Evolutionary conservation across 2,113 vertebrate genomes (phyloP).

Genomic region (Percina caprodes): DNA sequence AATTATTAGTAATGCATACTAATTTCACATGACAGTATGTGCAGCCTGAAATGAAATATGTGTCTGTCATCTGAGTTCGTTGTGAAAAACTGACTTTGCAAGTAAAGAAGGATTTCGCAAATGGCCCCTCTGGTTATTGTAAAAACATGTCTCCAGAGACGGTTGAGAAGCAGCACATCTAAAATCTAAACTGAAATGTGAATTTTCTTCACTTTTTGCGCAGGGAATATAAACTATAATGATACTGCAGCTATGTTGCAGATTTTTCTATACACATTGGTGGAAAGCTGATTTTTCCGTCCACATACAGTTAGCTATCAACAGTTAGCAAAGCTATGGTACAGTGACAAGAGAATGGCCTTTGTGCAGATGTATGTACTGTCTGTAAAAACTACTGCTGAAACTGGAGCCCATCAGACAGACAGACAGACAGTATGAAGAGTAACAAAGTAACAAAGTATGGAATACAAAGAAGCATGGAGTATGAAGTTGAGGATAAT

Average conservation of each 20-base stretch:
- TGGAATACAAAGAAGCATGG: neutral
- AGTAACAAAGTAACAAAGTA: neutral
- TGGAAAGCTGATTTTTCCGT: neutral
- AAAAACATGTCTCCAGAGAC: neutral
- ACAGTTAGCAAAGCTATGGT: neutral
- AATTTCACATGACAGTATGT: conserved; percentile 13
- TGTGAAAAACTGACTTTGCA: conserved; percentile 28
- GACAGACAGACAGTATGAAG: too few relatives aligned
- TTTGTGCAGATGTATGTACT: neutral
- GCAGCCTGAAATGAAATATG: conserved; percentile 6
- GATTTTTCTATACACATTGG: neutral
- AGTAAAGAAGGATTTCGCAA: conserved; percentile 31
- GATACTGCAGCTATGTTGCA: neutral
- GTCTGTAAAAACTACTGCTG: too few relatives aligned
- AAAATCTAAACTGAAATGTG: neutral
- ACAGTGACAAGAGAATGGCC: neutral
- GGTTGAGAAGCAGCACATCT: neutral
- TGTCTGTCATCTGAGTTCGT: conserved; percentile 20
- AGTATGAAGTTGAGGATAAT: neutral
- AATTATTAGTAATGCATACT: conserved; percentile 43
- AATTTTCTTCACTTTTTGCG: neutral
- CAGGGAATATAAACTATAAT: neutral
- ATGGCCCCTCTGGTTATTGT: neutral
- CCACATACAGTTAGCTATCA: neutral
- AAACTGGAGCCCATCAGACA: too few relatives aligned